phyloP scores from a whole-genome alignment of 1,140 invertebrate genomes.

The Ridgeia piscesae region DNA sequence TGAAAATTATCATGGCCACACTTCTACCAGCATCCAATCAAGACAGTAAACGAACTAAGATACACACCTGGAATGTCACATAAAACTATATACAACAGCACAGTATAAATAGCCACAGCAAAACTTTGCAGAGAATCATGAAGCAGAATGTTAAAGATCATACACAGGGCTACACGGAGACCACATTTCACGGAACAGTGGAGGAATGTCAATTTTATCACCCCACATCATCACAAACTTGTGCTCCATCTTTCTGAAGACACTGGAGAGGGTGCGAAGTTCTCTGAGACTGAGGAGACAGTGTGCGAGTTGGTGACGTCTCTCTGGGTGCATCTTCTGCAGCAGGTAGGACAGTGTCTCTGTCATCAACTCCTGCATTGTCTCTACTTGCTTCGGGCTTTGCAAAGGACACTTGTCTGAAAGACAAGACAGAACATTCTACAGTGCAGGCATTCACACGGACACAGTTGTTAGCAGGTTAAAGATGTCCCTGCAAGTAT shows the following conservation, averaged over 20 bases:
- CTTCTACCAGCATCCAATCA: background rate
- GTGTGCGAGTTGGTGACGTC: background rate
- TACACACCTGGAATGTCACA: background rate
- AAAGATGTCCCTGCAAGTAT: too few relatives aligned
- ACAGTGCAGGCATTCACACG: too few relatives aligned
- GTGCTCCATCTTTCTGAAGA: conserved; percentile 21
- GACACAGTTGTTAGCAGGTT: too few relatives aligned
- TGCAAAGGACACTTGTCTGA: conserved; percentile 16
- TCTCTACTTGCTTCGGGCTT: conserved; percentile 17
- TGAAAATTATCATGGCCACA: background rate
- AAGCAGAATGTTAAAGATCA: background rate
- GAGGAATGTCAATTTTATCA: conserved; percentile 25
- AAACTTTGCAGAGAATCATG: background rate
- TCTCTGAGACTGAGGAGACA: conserved; percentile 11
- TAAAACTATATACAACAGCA: background rate
- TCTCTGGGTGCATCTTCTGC: background rate
- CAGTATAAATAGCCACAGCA: background rate
- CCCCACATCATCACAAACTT: conserved; percentile 25
- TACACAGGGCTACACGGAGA: background rate
- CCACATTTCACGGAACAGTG: conserved; percentile 25
- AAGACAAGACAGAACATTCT: background rate
- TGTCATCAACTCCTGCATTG: conserved; percentile 19
- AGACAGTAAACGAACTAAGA: background rate
- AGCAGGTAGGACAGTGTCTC: conserved; percentile 14
- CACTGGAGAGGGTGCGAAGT: conserved; percentile 19